Evolutionary conservation across 2,888 invertebrate genomes (phyloP), one percentile per base, ranked within the genome.

Genomic region (Dusona sp.): DNA sequence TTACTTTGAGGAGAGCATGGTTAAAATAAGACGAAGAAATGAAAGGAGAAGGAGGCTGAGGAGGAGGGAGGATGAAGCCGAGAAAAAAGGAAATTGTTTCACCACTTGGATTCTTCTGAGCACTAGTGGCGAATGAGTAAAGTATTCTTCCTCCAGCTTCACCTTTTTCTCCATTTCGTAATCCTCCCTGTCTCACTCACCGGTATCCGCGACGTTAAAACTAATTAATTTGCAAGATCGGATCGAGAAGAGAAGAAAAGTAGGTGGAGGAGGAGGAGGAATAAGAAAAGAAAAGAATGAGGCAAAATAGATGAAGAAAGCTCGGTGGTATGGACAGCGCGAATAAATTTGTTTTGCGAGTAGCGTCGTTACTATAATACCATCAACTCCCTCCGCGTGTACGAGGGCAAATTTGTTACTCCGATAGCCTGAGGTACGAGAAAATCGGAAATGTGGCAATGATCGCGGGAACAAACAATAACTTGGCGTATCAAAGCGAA

Each of bases 201-300:
- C 42, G 29, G 57, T 54, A 74, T 70, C 22, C n/a, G 72, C 48
- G 65, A 80, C 85, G 83, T 77, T 86, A 75, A 79, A 86, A 86
- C 85, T 86, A 86, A 86, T 86, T 86, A 86, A 86, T 86, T 83
- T 83, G 83, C 85, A 86, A 83, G 83, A 86, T 86, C 82, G 79
- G 51, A 25, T 70, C 70, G 36, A 42, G 74, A 54, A n/a, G 33
- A 48, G 83, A 77, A 88, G 79, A 65, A 75, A 61, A 75, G 84
- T 84, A 80, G 78, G 70, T 51, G 70, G 79, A 79, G 22, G 25
- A 57, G 33, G 36, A 36, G 19, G 45, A 45, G 48, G 25, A 45
- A 7, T 8, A 29, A 25, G 29, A 25, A 25, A 29, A 61, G 9
- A 61, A 22, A 84, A 74, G 72, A 79, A 77, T 42, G 64, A 72